Conservation (phyloP, 2,888 invertebrate genomes). For the Boloria selene region DNA sequence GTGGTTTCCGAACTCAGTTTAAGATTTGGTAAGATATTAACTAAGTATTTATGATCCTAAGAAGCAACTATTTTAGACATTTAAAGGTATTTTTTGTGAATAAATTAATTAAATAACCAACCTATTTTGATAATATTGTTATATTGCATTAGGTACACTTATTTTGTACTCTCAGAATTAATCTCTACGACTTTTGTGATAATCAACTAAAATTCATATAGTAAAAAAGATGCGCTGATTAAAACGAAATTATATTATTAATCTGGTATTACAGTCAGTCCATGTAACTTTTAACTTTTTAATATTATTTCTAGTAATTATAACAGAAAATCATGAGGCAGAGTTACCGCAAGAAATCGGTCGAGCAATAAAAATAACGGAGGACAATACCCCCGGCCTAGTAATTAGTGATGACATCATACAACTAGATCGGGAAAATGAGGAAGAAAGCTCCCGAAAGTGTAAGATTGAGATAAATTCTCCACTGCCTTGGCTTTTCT, state of each 20-base stretch:
- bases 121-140: too few relatives aligned
- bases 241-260: too few relatives aligned
- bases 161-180: too few relatives aligned
- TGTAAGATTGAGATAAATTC: conserved; percentile 48
- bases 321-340: conserved; percentile 60
- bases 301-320: conserved; percentile 55
- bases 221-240: too few relatives aligned
- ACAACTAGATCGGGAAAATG: conserved; percentile 64
- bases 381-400: conserved; percentile 53
- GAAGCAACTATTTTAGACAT: not conserved
- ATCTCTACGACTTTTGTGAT: too few relatives aligned
- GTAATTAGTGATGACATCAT: conserved; percentile 58
- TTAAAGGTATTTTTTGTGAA: too few relatives aligned
- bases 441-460: conserved; percentile 64
- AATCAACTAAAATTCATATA: too few relatives aligned
- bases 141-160: too few relatives aligned
- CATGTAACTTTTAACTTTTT: too few relatives aligned
- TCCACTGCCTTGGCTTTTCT: too few relatives aligned
- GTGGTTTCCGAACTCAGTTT: conserved; percentile 66
- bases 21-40: conserved; percentile 62
- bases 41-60: not conserved
- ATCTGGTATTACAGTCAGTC: too few relatives aligned
- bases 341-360: conserved; percentile 58
- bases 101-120: too few relatives aligned
- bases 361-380: conserved; percentile 56